These are phyloP conservation scores for Cottoperca gobio DNA, from an alignment of 2,797 vertebrate genomes.

Conservation along the genomic window DNA sequence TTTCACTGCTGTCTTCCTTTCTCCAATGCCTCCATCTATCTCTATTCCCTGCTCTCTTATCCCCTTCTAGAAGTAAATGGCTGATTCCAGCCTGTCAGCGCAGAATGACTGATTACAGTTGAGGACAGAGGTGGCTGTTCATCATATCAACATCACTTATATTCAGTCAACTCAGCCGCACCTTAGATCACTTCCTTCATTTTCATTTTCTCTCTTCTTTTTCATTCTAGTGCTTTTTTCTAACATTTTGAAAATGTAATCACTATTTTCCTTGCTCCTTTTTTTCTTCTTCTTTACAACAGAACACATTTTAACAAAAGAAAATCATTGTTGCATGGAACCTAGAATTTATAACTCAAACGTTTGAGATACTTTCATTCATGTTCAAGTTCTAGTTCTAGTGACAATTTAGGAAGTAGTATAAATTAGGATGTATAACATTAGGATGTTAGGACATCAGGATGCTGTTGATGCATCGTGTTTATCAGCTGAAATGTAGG, in stretches of 20 bases:
- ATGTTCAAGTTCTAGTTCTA: too few species aligned
- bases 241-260: neutral
- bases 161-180: constrained; percentile 51
- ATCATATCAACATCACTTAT: constrained; percentile 46
- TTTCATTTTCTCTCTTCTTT: neutral
- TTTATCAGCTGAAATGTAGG: too few species aligned
- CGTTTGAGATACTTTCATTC: neutral
- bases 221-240: neutral
- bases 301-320: neutral
- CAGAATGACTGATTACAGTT: constrained; percentile 64
- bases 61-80: constrained; percentile 28
- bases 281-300: neutral
- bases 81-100: constrained; percentile 33
- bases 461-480: too few species aligned
- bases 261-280: neutral
- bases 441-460: too few species aligned
- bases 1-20: constrained; percentile 28
- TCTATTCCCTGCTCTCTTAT: constrained; percentile 32
- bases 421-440: too few species aligned
- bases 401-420: too few species aligned
- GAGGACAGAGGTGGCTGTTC: constrained; percentile 53
- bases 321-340: neutral
- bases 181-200: neutral
- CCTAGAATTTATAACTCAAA: neutral
- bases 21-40: constrained; percentile 8